Conservation (phyloP, 2,113 vertebrate species). For the Abramis brama region DNA sequence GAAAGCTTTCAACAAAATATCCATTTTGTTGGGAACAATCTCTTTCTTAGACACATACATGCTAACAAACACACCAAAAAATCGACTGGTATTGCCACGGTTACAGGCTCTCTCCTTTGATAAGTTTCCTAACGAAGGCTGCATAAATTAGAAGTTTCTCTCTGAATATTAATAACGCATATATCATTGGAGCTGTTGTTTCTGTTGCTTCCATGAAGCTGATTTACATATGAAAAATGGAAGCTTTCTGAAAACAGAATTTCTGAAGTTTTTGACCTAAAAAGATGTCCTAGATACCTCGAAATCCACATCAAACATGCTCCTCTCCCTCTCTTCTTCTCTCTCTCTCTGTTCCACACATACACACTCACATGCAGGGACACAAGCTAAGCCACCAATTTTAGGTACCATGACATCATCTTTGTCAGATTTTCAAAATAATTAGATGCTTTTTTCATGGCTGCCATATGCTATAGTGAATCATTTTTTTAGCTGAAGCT, state of each 20-base stretch:
- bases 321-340: slow-evolving; percentile 15
- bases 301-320: slow-evolving; percentile 51
- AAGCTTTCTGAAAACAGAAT: slow-evolving; percentile 36
- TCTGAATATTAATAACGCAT: slow-evolving; percentile 43
- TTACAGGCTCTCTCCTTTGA: slow-evolving; percentile 28
- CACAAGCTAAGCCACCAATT: slow-evolving; percentile 33
- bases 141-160: slow-evolving; percentile 35
- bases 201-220: slow-evolving; percentile 44
- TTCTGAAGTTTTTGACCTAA: slow-evolving; percentile 58
- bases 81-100: slow-evolving; percentile 11
- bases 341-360: slow-evolving; percentile 13
- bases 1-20: slow-evolving; percentile 9
- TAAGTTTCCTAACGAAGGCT: slow-evolving; percentile 43
- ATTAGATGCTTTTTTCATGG: slow-evolving; percentile 25
- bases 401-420: slow-evolving; percentile 45
- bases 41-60: neutral
- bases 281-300: slow-evolving; percentile 59
- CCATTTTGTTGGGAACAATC: neutral
- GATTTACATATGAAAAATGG: slow-evolving; percentile 50
- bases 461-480: slow-evolving; percentile 16
- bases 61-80: neutral
- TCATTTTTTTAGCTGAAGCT: slow-evolving; percentile 27
- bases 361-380: slow-evolving; percentile 19
- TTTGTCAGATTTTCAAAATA: slow-evolving; percentile 45
- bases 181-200: slow-evolving; percentile 51